phyloP scores from a whole-genome alignment of 2,888 invertebrate species.

The Synergus gifuensis region DNA sequence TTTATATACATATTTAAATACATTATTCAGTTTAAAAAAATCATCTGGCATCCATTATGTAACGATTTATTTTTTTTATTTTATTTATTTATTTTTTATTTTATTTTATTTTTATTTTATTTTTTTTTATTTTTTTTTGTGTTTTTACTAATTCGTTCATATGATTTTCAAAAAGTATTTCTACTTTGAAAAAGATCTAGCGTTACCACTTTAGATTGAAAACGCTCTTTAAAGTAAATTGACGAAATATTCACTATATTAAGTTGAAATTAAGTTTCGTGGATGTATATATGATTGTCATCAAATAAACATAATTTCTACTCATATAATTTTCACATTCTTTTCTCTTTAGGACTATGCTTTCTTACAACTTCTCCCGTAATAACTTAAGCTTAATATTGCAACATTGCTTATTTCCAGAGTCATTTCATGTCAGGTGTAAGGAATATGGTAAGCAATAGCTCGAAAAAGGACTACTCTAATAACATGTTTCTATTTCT shows the following conservation, averaged over 20 bases:
- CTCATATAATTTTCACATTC: background rate
- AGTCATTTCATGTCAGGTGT: background rate
- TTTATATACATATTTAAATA: too few species aligned
- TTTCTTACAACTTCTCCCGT: background rate
- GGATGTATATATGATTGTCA: conserved; percentile 65
- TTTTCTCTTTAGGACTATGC: background rate
- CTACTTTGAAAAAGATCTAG: too few species aligned
- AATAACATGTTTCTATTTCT: background rate
- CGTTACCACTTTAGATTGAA: too few species aligned
- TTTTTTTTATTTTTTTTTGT: too few species aligned
- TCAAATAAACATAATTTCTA: background rate
- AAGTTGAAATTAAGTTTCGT: conserved; percentile 60
- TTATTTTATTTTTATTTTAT: too few species aligned
- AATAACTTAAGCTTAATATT: background rate
- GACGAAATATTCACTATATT: background rate
- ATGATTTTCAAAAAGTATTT: too few species aligned
- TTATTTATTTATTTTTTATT: too few species aligned
- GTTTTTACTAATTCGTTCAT: too few species aligned
- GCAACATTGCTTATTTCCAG: background rate
- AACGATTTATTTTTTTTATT: too few species aligned
- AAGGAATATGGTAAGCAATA: background rate
- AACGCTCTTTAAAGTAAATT: background rate
- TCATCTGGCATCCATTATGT: too few species aligned
- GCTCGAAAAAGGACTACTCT: background rate
- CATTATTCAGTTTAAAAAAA: too few species aligned